Conservation (phyloP, 2,888 invertebrate genomes). For the Galerucella pusilla region DNA sequence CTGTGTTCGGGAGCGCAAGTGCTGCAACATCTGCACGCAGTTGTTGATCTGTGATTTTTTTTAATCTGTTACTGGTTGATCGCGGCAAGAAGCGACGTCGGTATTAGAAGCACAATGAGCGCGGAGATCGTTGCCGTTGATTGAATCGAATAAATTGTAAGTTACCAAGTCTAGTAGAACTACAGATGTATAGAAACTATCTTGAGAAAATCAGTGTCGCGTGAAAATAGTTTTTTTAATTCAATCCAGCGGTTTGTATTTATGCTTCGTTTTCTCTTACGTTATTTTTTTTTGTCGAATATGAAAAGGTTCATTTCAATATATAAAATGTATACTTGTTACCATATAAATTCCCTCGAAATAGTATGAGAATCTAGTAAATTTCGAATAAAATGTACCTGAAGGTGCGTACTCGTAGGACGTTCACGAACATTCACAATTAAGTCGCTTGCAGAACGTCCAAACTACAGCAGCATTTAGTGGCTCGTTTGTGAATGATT, state of each 20-base stretch:
- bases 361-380: no score
- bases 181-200: slow-evolving; percentile 1
- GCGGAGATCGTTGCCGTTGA: slow-evolving; percentile 14
- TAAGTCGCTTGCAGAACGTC: no score
- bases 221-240: slow-evolving; percentile 13
- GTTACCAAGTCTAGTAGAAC: slow-evolving; percentile 19
- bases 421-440: no score
- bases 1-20: slow-evolving; percentile 13
- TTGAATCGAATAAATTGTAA: slow-evolving; percentile 15
- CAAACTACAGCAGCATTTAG: no score
- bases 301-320: no score
- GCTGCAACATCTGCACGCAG: slow-evolving; percentile 30
- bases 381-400: no score
- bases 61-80: slow-evolving; percentile 1
- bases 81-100: slow-evolving; percentile 2
- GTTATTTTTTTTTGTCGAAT: not conserved
- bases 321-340: no score
- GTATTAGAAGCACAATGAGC: slow-evolving; percentile 12
- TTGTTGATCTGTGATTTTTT: slow-evolving; percentile 19
- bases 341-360: no score
- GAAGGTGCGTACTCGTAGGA: no score
- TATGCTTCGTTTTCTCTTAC: not conserved
- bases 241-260: not conserved
- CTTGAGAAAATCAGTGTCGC: slow-evolving; percentile 9
- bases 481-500: no score